Evolutionary conservation across 2,797 vertebrate genomes (phyloP).

Genomic region (Podarcis lilfordi): DNA sequence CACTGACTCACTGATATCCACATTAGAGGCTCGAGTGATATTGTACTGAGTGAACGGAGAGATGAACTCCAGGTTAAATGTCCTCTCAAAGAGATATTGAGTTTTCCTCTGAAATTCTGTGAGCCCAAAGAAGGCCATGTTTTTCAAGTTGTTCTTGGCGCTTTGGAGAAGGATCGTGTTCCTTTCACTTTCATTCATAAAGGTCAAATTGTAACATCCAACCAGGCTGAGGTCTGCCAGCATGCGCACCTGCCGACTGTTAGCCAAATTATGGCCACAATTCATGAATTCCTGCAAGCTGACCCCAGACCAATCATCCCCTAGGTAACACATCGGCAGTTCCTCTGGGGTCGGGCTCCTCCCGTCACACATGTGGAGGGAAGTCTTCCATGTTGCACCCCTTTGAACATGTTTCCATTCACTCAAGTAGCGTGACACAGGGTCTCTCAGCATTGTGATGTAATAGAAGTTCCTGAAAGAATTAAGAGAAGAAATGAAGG

Average conservation of each 20-base stretch:
- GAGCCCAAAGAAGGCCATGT: constrained; percentile 98
- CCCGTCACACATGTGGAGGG: constrained; percentile 94
- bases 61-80: constrained; percentile 96
- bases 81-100: constrained; percentile 98
- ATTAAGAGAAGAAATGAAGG: constrained; percentile 55
- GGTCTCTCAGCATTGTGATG: constrained; percentile 95
- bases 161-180: constrained; percentile 91
- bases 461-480: constrained; percentile 95
- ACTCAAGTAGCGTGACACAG: constrained; percentile 93
- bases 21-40: constrained; percentile 93
- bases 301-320: constrained; percentile 95
- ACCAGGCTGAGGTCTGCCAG: constrained; percentile 92
- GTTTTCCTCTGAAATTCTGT: constrained; percentile 98
- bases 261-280: constrained; percentile 92
- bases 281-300: constrained; percentile 90
- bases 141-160: constrained; percentile 96
- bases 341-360: constrained; percentile 91
- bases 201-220: constrained; percentile 88
- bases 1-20: constrained; percentile 89
- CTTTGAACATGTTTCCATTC: constrained; percentile 98
- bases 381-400: constrained; percentile 95
- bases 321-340: constrained; percentile 90
- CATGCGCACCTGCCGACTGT: constrained; percentile 97
- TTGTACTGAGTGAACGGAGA: constrained; percentile 97
- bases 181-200: constrained; percentile 93